A percentile compares a stretch with the other conserved stretches of the same genome.
Evolutionary conservation across 2,113 vertebrate species (phyloP).

Genomic region (Orthochromis indermauri): DNA sequence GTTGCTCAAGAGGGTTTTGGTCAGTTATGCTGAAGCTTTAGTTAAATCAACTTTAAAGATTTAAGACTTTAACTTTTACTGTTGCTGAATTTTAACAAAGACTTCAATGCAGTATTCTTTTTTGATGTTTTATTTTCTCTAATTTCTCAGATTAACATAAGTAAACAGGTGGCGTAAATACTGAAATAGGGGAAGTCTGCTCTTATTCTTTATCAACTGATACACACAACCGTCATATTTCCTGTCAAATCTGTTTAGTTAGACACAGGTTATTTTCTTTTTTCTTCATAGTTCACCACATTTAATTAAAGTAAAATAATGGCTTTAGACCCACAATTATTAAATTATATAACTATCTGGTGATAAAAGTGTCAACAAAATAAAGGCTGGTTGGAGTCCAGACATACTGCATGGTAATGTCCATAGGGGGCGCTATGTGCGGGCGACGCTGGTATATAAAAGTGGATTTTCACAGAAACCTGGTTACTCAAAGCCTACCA

Average conservation of each 20-base stretch:
- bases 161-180: background rate
- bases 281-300: background rate
- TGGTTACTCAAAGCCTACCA: background rate
- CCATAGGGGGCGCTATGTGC: conserved; percentile 37
- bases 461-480: background rate
- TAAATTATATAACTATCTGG: background rate
- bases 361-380: background rate
- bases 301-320: background rate
- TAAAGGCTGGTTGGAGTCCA: background rate
- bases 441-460: conserved; percentile 11
- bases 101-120: background rate
- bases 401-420: background rate
- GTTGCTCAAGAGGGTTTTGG: background rate
- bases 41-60: background rate
- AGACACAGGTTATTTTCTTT: background rate
- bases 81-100: background rate
- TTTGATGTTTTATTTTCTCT: background rate
- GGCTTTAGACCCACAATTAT: background rate
- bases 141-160: background rate
- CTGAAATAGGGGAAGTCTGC: background rate
- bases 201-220: background rate
- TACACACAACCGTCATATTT: background rate
- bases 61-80: background rate
- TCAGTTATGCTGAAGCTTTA: background rate
- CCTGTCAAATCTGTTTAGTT: background rate